A percentile compares a stretch with the other conserved stretches of the same genome.
These are phyloP conservation scores for Athetis lepigone DNA, from an alignment of 2,888 invertebrate genomes.

Conservation along the genomic window DNA sequence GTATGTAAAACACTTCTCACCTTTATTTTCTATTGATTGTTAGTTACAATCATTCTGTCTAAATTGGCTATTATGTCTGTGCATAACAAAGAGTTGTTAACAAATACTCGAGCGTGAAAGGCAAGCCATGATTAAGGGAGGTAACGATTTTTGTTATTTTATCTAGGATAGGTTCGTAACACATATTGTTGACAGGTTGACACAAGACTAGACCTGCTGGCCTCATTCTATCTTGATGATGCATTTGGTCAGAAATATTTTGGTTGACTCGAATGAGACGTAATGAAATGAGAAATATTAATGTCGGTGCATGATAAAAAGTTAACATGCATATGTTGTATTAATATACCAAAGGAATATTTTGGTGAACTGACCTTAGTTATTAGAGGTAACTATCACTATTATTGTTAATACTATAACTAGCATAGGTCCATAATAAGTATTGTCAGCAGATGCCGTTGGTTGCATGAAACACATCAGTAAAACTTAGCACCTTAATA, in stretches of 20 bases:
- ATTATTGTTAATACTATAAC: neutral
- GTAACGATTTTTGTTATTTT: conserved; percentile 13
- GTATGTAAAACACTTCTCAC: conserved; percentile 37
- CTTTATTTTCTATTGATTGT: neutral
- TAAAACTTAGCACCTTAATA: neutral
- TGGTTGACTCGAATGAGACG: conserved; percentile 3
- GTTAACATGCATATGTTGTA: neutral
- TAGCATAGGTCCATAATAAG: conserved; percentile 38
- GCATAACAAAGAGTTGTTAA: conserved; percentile 43
- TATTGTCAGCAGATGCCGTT: conserved; percentile 45
- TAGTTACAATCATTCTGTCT: neutral
- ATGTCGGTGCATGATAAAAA: conserved; percentile 18
- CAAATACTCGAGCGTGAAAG: conserved; percentile 27
- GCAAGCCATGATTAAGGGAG: conserved; percentile 12
- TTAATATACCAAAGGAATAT: neutral
- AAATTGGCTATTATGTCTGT: conserved; percentile 24
- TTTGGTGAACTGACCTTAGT: too few species aligned
- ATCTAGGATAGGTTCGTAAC: conserved; percentile 36
- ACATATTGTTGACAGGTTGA: conserved; percentile 45
- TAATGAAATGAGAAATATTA: neutral
- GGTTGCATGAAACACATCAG: neutral
- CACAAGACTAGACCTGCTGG: neutral
- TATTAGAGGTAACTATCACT: conserved; percentile 1
- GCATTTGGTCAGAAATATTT: neutral
- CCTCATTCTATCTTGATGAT: neutral